Conservation (phyloP, 92 coral and sea anemone genomes). For the Isaurus tuberculatus region DNA sequence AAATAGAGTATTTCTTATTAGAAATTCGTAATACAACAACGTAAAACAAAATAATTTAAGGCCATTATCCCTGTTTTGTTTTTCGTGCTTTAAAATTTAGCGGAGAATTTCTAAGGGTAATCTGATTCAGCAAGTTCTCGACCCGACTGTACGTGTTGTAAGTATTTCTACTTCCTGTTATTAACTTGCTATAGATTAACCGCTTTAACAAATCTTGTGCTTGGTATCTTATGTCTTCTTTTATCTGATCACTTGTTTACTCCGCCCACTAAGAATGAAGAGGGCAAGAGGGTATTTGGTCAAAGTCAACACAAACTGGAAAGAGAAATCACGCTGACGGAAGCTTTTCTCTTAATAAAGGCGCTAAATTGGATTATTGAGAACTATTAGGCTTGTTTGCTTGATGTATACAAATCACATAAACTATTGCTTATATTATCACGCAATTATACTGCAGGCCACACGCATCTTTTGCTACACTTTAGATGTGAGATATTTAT, state of each 20-base stretch:
- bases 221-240: no score
- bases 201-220: no score
- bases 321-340: constrained; percentile 16
- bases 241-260: constrained; percentile 16
- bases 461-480: constrained; percentile 14
- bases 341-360: constrained; percentile 6
- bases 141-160: no score
- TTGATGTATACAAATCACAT: constrained; percentile 29
- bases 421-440: constrained; percentile 7
- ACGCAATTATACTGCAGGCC: constrained; percentile 19
- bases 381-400: constrained; percentile 24
- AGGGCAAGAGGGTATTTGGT: background rate
- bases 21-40: no score
- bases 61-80: no score
- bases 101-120: no score
- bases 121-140: no score
- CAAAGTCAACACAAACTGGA: constrained; percentile 8
- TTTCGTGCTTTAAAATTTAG: no score
- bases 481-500: background rate
- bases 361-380: background rate
- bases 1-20: no score
- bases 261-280: constrained; percentile 32
- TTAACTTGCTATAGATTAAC: no score
- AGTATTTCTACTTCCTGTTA: no score
- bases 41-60: no score